Base-by-base conservation (phyloP, 35 echinoderm and acorn worm species). In the Ophiothrix spiculata region DNA sequence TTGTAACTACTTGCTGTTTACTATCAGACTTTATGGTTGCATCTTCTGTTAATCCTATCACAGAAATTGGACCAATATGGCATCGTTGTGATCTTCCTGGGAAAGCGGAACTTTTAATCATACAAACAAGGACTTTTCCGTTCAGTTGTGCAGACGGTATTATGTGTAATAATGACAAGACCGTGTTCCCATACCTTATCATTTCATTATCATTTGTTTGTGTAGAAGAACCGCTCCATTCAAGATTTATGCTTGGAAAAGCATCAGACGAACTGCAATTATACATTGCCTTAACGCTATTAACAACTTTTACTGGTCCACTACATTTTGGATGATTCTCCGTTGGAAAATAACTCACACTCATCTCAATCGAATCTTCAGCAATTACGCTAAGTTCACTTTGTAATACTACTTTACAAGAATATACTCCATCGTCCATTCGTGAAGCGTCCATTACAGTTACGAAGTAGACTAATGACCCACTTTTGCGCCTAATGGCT, bases 51-150 rank as follows among this genome's bases (percentile, higher is more conserved):
- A 19, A 49, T 10, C 19, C 42, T 49, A 19, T 69, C 60, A 69
- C 60, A 69, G 1, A n/a, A 69, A 69, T 15, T 69, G 60, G 60
- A 69, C 60, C 60, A 69, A 69, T 69, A 69, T 69, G 60, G 29
- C 60, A 69, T 2, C 16, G 29, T n/a, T 25, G 60, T 25, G 60
- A 10, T 10, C 29, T 69, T 69, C 29, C 60, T 69, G 60, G 60
- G 29, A 69, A 69, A 15, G 60, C 60, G 2, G 6, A 28, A 69
- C 60, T 69, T 69, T n/a, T 69, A 6, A 69, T 2, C 8, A 28
- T 15, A n/a, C 60, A 69, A 6, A 69, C 60, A 69, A 69, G 29
- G 17, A 69, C 60, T 25, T 4, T 28, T 25, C 60, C 60, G 23
- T 69, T n/a, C 17, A 25, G 16, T 2, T 69, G 8, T 25, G 29